These are phyloP conservation scores for Limenitis camilla DNA, from an alignment of 2,888 invertebrate species.

Conservation along the genomic window DNA sequence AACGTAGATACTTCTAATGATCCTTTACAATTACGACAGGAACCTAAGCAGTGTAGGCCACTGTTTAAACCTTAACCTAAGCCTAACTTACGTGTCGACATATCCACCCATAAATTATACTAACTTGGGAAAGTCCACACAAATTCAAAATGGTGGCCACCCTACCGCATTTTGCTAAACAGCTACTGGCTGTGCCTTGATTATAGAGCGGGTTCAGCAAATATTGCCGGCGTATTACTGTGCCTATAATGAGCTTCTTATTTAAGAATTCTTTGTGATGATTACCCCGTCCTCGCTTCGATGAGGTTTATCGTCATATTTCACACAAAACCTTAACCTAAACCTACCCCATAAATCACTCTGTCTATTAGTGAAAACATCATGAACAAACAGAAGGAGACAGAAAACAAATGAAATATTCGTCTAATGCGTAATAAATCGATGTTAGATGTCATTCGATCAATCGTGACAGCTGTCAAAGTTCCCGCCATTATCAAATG, in stretches of 20 bases:
- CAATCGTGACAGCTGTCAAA: slow-evolving; percentile 46
- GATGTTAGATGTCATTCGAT: slow-evolving; percentile 6
- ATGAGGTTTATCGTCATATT: too few species aligned
- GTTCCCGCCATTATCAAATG: slow-evolving; percentile 39
- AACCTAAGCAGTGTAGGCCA: too few species aligned
- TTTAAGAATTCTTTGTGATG: not conserved
- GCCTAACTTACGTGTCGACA: too few species aligned
- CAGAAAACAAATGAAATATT: not conserved
- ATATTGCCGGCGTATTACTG: slow-evolving; percentile 1
- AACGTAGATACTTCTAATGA: too few species aligned
- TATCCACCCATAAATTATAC: too few species aligned
- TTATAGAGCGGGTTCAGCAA: slow-evolving; percentile 5
- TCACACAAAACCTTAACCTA: too few species aligned
- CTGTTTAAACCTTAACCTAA: too few species aligned
- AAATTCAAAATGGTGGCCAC: not conserved
- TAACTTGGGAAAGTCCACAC: not conserved
- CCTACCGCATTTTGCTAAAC: slow-evolving; percentile 3
- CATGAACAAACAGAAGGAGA: too few species aligned
- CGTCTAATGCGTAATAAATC: not conserved
- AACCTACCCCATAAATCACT: too few species aligned
- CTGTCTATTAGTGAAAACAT: too few species aligned
- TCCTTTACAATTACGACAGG: too few species aligned
- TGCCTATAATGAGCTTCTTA: slow-evolving; percentile 1
- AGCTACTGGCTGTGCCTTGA: not conserved
- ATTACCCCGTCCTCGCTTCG: too few species aligned